Evolutionary conservation across 2,888 invertebrate species (phyloP), one percentile per base, ranked within the genome.

Genomic region (Anticlea derivata): DNA sequence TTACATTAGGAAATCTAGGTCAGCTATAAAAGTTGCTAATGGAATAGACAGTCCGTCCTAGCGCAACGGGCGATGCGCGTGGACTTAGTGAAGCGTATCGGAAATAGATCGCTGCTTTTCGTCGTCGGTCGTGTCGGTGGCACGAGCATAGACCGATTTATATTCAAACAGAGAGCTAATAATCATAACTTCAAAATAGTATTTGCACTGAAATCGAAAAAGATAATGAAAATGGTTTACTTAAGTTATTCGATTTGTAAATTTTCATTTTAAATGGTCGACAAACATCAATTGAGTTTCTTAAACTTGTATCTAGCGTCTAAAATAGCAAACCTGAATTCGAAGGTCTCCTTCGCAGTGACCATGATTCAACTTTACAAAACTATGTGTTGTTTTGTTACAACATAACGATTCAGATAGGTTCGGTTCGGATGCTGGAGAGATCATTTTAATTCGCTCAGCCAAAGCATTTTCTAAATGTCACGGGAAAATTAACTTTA

Each of bases 1-100:
- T 30, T 46, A 47, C n/a, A 52, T 55, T 67, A 73, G 68, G 61
- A 75, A 82, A 84, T 84, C 82, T 85, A 86, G 86, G 85, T 70
- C 80, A 78, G 51, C 46, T 75, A 74, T 71, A 66, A 70, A 63
- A 67, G 71, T 73, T 73, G 74, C 27, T 31, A 44, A 48, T 39
- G 24, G 29, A 48, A 48, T 47, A 47, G 52, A 44, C 29, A 54
- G 56, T 46, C 48, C 47, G 70, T 66, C 70, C 63, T 62, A 60
- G 65, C 39, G 43, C 48, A 53, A 69, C 72, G 77, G 70, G 67
- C 66, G 66, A 75, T 75, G 70, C 69, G 73, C 73, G 72, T 70
- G 69, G 73, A 68, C 71, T 4, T 75, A 80, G 79, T 78, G 76
- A 75, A 73, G 74, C 79, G 76, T 80, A 73, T 66, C 79, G 71